phyloP scores from a whole-genome alignment of 2,113 vertebrate genomes.

The Chloebia gouldiae region DNA sequence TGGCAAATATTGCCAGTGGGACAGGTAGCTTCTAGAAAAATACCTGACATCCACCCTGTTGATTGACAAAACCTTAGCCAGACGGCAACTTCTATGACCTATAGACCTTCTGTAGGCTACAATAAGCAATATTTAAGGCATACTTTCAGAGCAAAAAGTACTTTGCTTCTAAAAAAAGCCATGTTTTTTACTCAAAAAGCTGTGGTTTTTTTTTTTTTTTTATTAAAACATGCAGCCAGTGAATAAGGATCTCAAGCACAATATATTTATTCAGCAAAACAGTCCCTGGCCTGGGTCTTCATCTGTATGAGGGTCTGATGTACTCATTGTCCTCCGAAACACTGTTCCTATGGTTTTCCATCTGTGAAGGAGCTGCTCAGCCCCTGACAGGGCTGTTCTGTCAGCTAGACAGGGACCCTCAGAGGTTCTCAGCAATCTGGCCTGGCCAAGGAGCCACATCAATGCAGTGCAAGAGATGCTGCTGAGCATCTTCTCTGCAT shows the following conservation, averaged over 20 bases:
- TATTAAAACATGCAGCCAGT: neutral
- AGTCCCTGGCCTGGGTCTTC: neutral
- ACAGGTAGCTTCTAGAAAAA: neutral
- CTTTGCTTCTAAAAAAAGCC: neutral
- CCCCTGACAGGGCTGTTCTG: neutral
- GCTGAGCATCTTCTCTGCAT: neutral
- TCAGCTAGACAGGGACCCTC: neutral
- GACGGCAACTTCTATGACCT: neutral
- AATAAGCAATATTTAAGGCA: neutral
- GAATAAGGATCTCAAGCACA: neutral
- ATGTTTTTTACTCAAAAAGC: neutral
- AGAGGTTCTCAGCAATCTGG: neutral
- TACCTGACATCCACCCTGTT: neutral
- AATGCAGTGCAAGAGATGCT: neutral
- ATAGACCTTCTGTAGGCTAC: neutral
- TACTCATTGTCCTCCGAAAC: neutral
- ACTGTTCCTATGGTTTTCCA: rapidly evolving
- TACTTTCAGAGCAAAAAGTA: neutral
- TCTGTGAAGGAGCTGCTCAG: neutral
- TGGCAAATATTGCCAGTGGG: neutral
- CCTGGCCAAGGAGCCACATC: neutral
- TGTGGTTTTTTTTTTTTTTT: neutral
- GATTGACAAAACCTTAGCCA: neutral
- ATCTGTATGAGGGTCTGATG: neutral
- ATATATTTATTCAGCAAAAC: neutral